Percentiles rank a stretch among this genome's conserved stretches.
Conservation (phyloP, 2,888 invertebrate genomes). For the Agrochola macilenta region DNA sequence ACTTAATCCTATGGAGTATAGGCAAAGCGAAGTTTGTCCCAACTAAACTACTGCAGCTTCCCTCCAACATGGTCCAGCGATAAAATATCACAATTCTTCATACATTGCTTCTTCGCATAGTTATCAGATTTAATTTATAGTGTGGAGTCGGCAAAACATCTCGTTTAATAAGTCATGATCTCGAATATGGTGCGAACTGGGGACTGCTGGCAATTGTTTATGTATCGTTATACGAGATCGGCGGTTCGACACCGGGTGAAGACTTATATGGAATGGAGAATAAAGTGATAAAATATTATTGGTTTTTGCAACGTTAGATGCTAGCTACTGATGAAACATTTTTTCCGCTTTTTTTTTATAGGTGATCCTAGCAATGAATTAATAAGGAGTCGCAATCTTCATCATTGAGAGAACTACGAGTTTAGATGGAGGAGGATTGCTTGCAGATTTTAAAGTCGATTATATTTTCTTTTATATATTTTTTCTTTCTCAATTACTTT, state of each 20-base stretch:
- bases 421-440: background rate
- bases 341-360: background rate
- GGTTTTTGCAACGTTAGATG: constrained; percentile 12
- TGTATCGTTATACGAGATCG: constrained; percentile 46
- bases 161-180: constrained; percentile 65
- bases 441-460: background rate
- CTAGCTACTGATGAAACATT: too few relatives aligned
- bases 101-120: constrained; percentile 54
- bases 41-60: constrained; percentile 22
- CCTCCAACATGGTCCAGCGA: constrained; percentile 13
- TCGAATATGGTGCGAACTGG: constrained; percentile 67
- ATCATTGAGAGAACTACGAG: background rate
- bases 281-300: constrained; percentile 61
- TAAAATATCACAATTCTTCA: constrained; percentile 50
- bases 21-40: background rate
- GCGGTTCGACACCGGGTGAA: constrained; percentile 50
- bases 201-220: constrained; percentile 58
- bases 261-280: constrained; percentile 48
- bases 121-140: constrained; percentile 64
- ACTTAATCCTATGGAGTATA: too few relatives aligned
- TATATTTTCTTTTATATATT: too few relatives aligned
- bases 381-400: background rate
- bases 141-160: constrained; percentile 58
- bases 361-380: background rate
- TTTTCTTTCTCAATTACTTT: too few relatives aligned